Conservation (phyloP, 2,888 invertebrate genomes). For the Calliopum simillimum region DNA sequence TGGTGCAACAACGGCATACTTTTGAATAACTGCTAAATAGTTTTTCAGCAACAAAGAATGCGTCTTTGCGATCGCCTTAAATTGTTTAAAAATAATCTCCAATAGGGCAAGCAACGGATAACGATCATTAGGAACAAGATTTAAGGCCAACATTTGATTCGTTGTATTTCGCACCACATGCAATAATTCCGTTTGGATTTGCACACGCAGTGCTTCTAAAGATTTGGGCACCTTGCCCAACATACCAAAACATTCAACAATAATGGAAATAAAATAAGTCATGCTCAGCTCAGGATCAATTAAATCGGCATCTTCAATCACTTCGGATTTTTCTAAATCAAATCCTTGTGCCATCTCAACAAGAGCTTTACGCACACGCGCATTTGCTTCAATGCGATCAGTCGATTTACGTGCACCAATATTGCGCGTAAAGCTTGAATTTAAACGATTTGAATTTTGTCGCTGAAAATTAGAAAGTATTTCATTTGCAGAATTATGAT, state of each 20-base stretch:
- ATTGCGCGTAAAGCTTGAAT: conserved; percentile 73
- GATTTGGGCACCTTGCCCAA: conserved; percentile 87
- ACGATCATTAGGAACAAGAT: conserved; percentile 57
- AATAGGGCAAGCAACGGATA: conserved; percentile 73
- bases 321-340: conserved; percentile 66
- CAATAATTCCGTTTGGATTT: conserved; percentile 85
- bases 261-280: conserved; percentile 80
- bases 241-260: conserved; percentile 87
- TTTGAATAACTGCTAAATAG: conserved; percentile 73
- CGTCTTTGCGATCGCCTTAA: conserved; percentile 83
- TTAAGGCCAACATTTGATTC: conserved; percentile 75
- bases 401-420: conserved; percentile 71
- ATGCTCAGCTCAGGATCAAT: conserved; percentile 73
- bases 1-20: conserved; percentile 68
- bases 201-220: conserved; percentile 83
- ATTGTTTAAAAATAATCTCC: conserved; percentile 83
- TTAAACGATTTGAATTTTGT: conserved; percentile 73
- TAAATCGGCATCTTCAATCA: conserved; percentile 72
- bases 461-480: conserved; percentile 69
- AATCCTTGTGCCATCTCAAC: conserved; percentile 69
- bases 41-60: conserved; percentile 78
- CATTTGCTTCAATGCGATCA: conserved; percentile 69
- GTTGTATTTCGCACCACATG: conserved; percentile 85
- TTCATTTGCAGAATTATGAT: conserved; percentile 73
- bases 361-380: conserved; percentile 70